Evolutionary conservation across 1,140 invertebrate genomes (phyloP).

Genomic region (Nixonia krombeini): DNA sequence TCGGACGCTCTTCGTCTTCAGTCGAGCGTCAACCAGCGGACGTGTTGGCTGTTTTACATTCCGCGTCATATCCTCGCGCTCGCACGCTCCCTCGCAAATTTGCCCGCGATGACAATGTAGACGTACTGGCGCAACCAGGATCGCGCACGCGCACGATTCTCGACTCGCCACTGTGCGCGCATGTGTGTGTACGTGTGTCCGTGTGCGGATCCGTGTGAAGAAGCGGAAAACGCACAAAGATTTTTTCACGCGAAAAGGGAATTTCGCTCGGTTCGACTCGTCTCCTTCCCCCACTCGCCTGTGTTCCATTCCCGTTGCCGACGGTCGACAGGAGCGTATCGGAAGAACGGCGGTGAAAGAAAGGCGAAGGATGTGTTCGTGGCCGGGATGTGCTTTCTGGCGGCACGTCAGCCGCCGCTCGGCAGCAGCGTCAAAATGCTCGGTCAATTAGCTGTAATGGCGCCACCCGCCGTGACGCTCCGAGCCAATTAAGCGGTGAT

Average conservation of each 20-base stretch:
- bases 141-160: conserved; percentile 14
- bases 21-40: conserved; percentile 57
- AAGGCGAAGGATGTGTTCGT: background rate
- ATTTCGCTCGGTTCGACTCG: background rate
- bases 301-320: background rate
- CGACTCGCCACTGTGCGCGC: background rate
- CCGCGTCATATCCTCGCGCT: background rate
- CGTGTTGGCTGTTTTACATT: conserved; percentile 15
- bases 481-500: conserved; percentile 57
- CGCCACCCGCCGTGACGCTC: conserved; percentile 53
- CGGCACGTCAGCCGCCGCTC: conserved; percentile 7
- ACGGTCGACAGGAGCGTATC: no score
- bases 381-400: no score
- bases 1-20: conserved; percentile 43
- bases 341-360: background rate
- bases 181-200: background rate
- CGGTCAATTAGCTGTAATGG: conserved; percentile 55
- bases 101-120: conserved; percentile 4
- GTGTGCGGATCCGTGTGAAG: background rate
- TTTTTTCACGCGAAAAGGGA: conserved; percentile 11
- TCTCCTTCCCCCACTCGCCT: background rate
- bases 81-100: conserved; percentile 2
- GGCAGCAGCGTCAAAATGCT: conserved; percentile 38
- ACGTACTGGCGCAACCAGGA: background rate
- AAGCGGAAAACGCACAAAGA: conserved; percentile 18